A percentile compares a stretch with the other conserved stretches of the same genome.
phyloP scores from a whole-genome alignment of 2,797 vertebrate genomes.

The Melanotaenia boesemani region DNA sequence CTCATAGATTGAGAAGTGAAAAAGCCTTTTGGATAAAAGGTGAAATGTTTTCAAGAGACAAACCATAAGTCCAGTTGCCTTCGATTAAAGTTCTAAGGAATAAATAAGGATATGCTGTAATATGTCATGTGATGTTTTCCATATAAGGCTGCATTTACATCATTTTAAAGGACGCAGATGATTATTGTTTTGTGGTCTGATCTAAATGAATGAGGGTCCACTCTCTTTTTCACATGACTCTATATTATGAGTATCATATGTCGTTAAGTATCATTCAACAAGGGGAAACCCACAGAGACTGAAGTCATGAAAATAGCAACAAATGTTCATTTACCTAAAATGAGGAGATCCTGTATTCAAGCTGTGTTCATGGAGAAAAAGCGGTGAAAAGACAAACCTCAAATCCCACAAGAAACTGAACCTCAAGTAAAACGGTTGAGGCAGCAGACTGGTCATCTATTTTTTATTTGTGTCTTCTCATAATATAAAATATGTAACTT shows the following conservation, averaged over 20 bases:
- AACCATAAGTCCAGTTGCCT: no score
- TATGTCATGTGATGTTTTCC: background rate
- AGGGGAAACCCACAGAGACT: background rate
- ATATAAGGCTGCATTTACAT: background rate
- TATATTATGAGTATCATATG: slow-evolving; percentile 6
- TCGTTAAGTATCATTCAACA: slow-evolving; percentile 7
- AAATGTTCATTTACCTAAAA: background rate
- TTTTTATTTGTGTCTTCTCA: background rate
- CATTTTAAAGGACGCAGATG: background rate
- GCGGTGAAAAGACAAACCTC: background rate
- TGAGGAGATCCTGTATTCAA: background rate
- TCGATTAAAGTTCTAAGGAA: no score
- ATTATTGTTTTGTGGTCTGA: background rate
- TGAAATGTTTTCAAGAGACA: no score
- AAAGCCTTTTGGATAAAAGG: no score
- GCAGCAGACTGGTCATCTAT: background rate
- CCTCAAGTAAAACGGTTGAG: background rate
- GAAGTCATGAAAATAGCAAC: background rate
- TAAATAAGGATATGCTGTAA: no score
- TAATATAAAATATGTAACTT: background rate
- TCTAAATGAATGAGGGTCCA: background rate
- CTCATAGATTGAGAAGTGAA: no score
- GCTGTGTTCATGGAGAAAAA: background rate
- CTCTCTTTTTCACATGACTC: background rate
- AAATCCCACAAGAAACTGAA: background rate